Evolutionary conservation across 2,888 invertebrate species (phyloP).

Genomic region (Diaprepes abbreviatus): DNA sequence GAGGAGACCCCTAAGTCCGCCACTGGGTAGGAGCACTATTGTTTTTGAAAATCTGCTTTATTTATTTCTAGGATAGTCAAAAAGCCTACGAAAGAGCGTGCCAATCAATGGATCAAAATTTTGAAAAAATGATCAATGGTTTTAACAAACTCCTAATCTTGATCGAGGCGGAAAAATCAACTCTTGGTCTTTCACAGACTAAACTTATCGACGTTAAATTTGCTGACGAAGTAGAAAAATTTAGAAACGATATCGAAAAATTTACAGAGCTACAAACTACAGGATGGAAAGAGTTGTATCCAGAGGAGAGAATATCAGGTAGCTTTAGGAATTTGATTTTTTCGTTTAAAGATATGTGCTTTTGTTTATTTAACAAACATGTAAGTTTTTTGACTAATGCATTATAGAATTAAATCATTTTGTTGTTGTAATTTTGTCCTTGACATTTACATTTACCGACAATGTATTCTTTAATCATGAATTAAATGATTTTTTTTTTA

Average conservation of each 20-base stretch:
- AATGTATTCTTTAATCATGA: too few relatives aligned
- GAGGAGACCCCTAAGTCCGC: too few relatives aligned
- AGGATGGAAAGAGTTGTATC: constrained; percentile 55
- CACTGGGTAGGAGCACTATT: too few relatives aligned
- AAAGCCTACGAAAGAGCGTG: constrained; percentile 55
- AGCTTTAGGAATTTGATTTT: constrained; percentile 25
- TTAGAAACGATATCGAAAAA: constrained; percentile 54
- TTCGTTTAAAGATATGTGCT: constrained; percentile 34
- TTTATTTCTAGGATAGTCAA: constrained; percentile 56
- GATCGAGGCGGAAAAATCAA: constrained; percentile 55
- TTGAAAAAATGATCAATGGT: constrained; percentile 54
- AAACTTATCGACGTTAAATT: constrained; percentile 54
- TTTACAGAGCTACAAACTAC: constrained; percentile 54
- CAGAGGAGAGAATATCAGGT: constrained; percentile 55
- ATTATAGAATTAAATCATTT: too few relatives aligned
- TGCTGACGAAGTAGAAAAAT: constrained; percentile 50
- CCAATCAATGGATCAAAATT: constrained; percentile 54
- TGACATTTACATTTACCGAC: too few relatives aligned
- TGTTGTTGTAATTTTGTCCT: too few relatives aligned
- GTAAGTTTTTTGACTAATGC: constrained; percentile 15
- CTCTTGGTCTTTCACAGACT: constrained; percentile 54
- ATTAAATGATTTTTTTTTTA: too few relatives aligned
- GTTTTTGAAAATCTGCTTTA: too few relatives aligned
- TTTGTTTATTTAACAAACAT: constrained; percentile 33
- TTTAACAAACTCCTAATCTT: constrained; percentile 54